Conservation (phyloP, 2,888 invertebrate species). For the Lampropteryx suffumata region DNA sequence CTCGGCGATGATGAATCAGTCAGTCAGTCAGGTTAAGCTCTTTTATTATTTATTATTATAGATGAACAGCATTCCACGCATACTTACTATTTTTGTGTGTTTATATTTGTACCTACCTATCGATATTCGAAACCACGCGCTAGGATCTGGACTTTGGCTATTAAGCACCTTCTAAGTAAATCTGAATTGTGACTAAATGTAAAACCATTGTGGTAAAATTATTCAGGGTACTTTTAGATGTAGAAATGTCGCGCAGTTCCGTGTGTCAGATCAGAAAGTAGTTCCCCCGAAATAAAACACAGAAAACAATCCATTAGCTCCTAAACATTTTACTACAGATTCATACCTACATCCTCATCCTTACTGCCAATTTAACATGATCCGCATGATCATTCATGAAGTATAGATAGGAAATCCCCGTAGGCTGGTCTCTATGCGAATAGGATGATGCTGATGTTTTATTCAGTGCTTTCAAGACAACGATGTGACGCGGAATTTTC, state of each 20-base stretch:
- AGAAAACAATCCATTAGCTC: slow-evolving; percentile 51
- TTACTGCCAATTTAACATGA: slow-evolving; percentile 41
- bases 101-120: no score
- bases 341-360: slow-evolving; percentile 42
- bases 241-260: neutral
- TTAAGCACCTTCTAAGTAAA: no score
- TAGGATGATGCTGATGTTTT: slow-evolving; percentile 65
- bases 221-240: no score
- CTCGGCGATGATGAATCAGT: no score
- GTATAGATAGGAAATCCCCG: slow-evolving; percentile 28
- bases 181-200: no score
- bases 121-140: no score
- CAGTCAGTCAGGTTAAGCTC: no score
- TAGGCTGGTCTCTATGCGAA: slow-evolving; percentile 49
- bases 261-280: slow-evolving; percentile 5
- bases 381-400: slow-evolving; percentile 21
- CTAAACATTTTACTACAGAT: slow-evolving; percentile 48
- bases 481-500: slow-evolving; percentile 58
- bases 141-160: no score
- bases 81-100: no score
- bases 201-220: no score
- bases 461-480: slow-evolving; percentile 68
- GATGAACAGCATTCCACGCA: no score
- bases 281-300: slow-evolving; percentile 22
- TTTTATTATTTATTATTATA: no score